Percentiles rank a stretch among this genome's conserved stretches.
phyloP scores from a whole-genome alignment of 2,113 vertebrate species.

The Hypocryptadius cinnamomeus region DNA sequence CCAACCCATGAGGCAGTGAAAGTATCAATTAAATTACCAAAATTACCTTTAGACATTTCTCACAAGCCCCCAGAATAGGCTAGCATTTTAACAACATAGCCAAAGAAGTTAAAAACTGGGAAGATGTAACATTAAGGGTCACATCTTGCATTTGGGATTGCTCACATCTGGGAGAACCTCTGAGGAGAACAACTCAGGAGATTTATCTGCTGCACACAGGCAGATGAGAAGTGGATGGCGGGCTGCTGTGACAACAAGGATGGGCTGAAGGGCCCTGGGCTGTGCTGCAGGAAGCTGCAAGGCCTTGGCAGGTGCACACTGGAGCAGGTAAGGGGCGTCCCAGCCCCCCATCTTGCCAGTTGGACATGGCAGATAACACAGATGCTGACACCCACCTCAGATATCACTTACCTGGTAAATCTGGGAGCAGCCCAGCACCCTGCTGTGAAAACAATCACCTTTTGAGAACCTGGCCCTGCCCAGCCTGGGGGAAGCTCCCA shows the following conservation, averaged over 20 bases:
- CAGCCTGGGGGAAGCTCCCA: neutral
- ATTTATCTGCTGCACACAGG: neutral
- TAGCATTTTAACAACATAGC: neutral
- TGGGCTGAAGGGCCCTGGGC: neutral
- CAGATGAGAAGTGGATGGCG: neutral
- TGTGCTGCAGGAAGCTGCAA: neutral
- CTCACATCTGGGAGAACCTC: neutral
- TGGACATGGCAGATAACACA: neutral
- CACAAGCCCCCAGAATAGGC: neutral
- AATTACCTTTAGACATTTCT: neutral
- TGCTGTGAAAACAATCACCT: neutral
- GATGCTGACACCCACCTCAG: neutral
- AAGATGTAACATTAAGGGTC: neutral
- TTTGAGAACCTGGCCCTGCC: neutral
- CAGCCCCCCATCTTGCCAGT: accelerated
- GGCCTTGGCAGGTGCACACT: neutral
- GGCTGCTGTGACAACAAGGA: neutral
- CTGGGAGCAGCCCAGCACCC: neutral
- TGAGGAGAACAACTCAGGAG: neutral
- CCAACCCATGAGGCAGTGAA: neutral
- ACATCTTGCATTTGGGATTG: neutral
- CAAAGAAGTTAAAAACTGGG: neutral
- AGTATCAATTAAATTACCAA: neutral
- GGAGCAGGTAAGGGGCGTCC: neutral
- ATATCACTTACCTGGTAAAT: neutral